Percentiles rank a stretch among this genome's conserved stretches.
Evolutionary conservation across 92 coral and sea anemone genomes (phyloP).

Genomic region (Bergia sp.): DNA sequence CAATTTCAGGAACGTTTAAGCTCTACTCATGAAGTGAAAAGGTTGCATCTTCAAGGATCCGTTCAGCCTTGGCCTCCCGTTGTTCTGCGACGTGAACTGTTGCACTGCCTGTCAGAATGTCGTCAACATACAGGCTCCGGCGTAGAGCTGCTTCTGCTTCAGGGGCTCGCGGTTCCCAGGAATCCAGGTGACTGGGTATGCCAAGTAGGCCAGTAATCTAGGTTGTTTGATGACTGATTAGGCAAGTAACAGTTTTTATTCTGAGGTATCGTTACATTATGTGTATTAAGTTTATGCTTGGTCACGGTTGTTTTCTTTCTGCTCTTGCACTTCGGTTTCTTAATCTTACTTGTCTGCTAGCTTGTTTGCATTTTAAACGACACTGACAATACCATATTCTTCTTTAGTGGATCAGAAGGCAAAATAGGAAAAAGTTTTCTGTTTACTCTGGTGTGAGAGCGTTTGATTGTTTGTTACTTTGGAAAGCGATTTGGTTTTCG

Average conservation of each 20-base stretch:
- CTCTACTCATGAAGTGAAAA: conserved; percentile 57
- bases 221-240: too few relatives aligned
- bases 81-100: too few relatives aligned
- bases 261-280: too few relatives aligned
- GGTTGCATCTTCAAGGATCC: conserved; percentile 50
- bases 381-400: neutral
- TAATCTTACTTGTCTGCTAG: neutral
- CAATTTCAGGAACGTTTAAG: conserved; percentile 52
- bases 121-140: conserved; percentile 62
- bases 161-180: too few relatives aligned
- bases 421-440: neutral
- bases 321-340: neutral
- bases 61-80: conserved; percentile 12
- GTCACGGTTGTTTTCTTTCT: too few relatives aligned
- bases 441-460: neutral
- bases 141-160: conserved; percentile 15
- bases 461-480: neutral
- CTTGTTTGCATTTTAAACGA: neutral
- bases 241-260: too few relatives aligned
- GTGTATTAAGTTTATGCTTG: too few relatives aligned
- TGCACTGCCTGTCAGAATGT: too few relatives aligned
- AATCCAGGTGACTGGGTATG: conserved; percentile 1
- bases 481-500: neutral
- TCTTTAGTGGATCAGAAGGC: neutral
- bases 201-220: too few relatives aligned